Evolutionary conservation across 2,888 invertebrate species (phyloP).

Genomic region (Drosophila helvetica): DNA sequence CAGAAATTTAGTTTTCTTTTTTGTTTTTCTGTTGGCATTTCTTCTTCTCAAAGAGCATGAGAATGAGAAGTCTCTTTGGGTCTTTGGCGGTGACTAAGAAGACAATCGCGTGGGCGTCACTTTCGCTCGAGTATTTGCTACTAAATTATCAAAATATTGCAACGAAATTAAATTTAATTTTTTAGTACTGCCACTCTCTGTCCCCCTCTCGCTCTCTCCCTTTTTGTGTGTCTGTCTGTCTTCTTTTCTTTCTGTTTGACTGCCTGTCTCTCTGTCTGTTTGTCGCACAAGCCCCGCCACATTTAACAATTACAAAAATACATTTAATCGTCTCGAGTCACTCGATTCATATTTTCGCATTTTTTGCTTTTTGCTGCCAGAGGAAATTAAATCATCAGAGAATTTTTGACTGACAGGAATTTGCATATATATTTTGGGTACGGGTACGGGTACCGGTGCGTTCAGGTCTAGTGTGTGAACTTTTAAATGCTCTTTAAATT

Average conservation of each 20-base stretch:
- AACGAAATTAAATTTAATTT: constrained; percentile 48
- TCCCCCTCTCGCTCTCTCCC: constrained; percentile 7
- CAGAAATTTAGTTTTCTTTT: constrained; percentile 25
- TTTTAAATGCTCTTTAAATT: not conserved
- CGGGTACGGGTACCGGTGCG: too few relatives aligned
- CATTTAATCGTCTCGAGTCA: constrained; percentile 52
- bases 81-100: constrained; percentile 38
- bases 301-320: constrained; percentile 61
- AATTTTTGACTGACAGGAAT: constrained; percentile 56
- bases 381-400: constrained; percentile 73
- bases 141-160: constrained; percentile 75
- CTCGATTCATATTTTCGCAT: constrained; percentile 24
- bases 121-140: constrained; percentile 28
- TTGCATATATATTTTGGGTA: constrained; percentile 12
- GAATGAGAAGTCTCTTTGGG: constrained; percentile 2
- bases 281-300: constrained; percentile 45
- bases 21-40: constrained; percentile 31
- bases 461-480: not conserved
- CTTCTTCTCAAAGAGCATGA: constrained; percentile 6
- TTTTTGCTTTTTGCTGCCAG: constrained; percentile 32
- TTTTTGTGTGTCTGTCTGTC: not conserved
- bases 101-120: constrained; percentile 62
- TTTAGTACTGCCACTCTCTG: too few relatives aligned
- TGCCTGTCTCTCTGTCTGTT: constrained; percentile 2
- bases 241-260: not conserved